phyloP scores from a whole-genome alignment of 1,140 invertebrate species.

The Argopecten irradians region DNA sequence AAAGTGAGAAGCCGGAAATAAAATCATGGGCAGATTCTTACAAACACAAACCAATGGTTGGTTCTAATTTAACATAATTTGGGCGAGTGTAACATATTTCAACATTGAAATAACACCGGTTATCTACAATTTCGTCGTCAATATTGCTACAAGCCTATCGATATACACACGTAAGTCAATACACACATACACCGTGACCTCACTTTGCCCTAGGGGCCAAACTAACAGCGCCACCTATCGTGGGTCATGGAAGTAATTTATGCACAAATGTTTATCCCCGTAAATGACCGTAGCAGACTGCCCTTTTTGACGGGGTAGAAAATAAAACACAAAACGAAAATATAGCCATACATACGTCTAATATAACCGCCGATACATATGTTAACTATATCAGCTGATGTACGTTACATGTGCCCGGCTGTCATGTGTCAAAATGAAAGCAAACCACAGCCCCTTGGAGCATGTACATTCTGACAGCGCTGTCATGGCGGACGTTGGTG shows the following conservation, averaged over 20 bases:
- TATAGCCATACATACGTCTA: background rate
- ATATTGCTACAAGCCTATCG: background rate
- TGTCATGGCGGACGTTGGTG: background rate
- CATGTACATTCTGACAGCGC: background rate
- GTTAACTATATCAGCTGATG: background rate
- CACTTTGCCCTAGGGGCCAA: conserved; percentile 49
- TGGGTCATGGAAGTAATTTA: conserved; percentile 38
- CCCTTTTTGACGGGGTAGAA: conserved; percentile 32
- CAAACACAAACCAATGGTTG: background rate
- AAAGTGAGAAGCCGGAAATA: background rate
- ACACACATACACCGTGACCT: background rate
- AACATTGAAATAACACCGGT: background rate
- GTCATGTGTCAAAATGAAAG: background rate
- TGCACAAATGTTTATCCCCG: background rate
- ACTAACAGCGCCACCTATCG: conserved; percentile 47
- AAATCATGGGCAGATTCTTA: background rate
- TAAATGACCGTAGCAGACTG: conserved; percentile 42
- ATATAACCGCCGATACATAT: background rate
- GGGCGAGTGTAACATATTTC: background rate
- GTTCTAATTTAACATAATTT: background rate
- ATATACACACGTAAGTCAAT: background rate
- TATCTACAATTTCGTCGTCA: background rate
- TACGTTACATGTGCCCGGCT: background rate
- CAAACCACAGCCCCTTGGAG: background rate
- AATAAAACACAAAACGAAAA: background rate